These are phyloP conservation scores for Otus sunia DNA, from an alignment of 2,113 vertebrate genomes.

Conservation along the genomic window DNA sequence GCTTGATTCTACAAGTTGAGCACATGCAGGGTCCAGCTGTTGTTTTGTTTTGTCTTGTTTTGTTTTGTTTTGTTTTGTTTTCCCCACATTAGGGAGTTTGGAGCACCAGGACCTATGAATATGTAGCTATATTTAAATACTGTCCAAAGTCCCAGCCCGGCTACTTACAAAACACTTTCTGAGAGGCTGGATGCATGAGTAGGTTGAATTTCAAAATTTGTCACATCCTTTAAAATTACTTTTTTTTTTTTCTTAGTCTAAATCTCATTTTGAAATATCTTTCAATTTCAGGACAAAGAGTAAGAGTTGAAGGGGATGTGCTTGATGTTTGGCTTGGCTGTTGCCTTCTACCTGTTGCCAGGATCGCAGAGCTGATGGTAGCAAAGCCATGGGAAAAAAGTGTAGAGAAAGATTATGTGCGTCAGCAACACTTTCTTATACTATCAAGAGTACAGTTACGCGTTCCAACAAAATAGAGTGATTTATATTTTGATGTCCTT, in stretches of 20 bases:
- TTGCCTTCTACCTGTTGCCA: background rate
- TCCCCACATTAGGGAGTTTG: no score
- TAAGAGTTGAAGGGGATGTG: background rate
- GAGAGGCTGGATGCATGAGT: background rate
- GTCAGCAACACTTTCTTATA: background rate
- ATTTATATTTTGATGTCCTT: slow-evolving; percentile 54
- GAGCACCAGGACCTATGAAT: background rate
- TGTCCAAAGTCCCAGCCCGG: background rate
- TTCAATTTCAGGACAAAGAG: background rate
- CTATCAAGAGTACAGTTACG: background rate
- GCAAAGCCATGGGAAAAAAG: slow-evolving; percentile 27
- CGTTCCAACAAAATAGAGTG: slow-evolving; percentile 30
- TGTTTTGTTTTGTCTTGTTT: no score
- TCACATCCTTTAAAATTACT: background rate
- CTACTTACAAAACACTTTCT: background rate
- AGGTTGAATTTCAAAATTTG: background rate
- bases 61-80: background rate
- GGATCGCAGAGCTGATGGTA: background rate
- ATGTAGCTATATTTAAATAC: background rate
- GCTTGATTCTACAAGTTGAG: background rate
- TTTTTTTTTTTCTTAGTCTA: background rate
- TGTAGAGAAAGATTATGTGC: background rate
- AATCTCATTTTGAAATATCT: background rate
- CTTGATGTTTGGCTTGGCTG: slow-evolving; percentile 27
- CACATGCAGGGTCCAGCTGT: background rate